These are phyloP conservation scores for Pemphigus obesinymphae DNA, from an alignment of 1,140 invertebrate species.

Conservation along the genomic window DNA sequence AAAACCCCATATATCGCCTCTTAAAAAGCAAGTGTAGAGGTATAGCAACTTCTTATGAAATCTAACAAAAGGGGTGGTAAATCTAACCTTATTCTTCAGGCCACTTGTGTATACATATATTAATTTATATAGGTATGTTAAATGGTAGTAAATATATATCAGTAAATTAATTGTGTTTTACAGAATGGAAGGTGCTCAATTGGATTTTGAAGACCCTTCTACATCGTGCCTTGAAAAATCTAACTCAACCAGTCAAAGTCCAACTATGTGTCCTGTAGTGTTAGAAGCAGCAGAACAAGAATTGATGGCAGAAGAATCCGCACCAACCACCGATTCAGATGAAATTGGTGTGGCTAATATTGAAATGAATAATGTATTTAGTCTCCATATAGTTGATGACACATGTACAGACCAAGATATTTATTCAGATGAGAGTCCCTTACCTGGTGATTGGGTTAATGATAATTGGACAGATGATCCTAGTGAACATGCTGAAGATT, in stretches of 20 bases:
- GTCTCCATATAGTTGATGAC: background rate
- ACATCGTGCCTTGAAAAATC: constrained; percentile 29
- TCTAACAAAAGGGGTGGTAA: no score
- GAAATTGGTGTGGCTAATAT: constrained; percentile 13
- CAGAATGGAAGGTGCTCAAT: constrained; percentile 33
- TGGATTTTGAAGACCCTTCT: constrained; percentile 33
- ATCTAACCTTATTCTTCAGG: no score
- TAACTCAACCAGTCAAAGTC: constrained; percentile 28
- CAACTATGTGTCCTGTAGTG: constrained; percentile 13
- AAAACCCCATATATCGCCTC: no score
- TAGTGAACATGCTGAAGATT: constrained; percentile 18
- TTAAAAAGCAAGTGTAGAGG: no score
- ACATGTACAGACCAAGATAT: constrained; percentile 33
- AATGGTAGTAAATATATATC: background rate
- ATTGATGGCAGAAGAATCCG: constrained; percentile 28
- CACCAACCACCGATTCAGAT: constrained; percentile 27
- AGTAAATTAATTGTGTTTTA: background rate
- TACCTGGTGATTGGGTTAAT: constrained; percentile 17
- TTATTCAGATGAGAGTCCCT: constrained; percentile 29
- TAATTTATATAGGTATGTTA: background rate
- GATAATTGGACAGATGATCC: constrained; percentile 25
- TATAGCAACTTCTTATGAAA: no score
- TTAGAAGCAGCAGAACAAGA: constrained; percentile 37
- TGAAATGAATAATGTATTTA: background rate
- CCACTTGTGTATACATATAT: no score